Conservation (phyloP, 2,888 invertebrate species). For the Tenthredo livida region DNA sequence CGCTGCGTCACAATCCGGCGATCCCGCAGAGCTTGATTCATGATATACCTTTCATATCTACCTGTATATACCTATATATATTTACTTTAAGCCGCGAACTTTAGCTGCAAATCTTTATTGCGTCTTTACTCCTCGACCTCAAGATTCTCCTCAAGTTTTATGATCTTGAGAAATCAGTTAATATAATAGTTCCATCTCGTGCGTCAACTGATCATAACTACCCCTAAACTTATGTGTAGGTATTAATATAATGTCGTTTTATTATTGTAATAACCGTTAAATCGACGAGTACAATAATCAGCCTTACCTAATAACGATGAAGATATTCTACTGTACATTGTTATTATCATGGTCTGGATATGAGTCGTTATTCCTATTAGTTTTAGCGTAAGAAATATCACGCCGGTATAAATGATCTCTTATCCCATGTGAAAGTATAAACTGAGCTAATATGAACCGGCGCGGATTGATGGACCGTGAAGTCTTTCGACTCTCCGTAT, state of each 20-base stretch:
- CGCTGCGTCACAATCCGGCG: background rate
- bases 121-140: background rate
- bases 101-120: background rate
- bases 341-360: background rate
- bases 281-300: background rate
- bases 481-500: background rate
- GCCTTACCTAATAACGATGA: background rate
- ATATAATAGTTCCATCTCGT: background rate
- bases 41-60: background rate
- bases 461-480: background rate
- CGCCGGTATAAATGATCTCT: background rate
- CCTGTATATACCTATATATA: no score
- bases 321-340: background rate
- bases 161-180: background rate
- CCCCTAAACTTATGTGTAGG: conserved; percentile 3
- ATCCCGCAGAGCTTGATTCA: background rate
- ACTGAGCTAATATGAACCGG: background rate
- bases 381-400: background rate
- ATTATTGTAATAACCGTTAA: conserved; percentile 3
- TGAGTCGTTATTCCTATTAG: background rate
- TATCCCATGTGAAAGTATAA: background rate
- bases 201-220: background rate
- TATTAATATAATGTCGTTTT: background rate
- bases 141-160: background rate
- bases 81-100: background rate